Base-by-base conservation (phyloP, 2,888 invertebrate genomes). In the Mimumesa dahlbomi region DNA sequence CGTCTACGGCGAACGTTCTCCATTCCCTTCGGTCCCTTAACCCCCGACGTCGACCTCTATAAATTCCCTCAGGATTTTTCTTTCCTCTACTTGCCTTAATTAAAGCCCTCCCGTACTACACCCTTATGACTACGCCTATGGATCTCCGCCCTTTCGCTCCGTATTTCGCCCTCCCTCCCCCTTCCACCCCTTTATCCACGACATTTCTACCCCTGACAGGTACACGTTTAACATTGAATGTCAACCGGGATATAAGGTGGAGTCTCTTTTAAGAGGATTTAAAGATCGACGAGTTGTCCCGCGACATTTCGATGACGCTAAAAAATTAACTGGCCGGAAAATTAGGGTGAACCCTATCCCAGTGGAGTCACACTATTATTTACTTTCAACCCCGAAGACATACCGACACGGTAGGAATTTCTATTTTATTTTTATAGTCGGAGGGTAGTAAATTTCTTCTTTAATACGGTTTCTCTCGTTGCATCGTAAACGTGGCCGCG, bases 11-110 rank as follows among this genome's bases (percentile, higher is more conserved):
- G 62, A 48, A 43, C 57, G 74, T 75, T 77, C 76, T 83, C 80
- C 80, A 69, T 71, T 79, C 81, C 81, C 71, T 70, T 75, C 77
- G 68, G 77, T 63, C 71, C 77, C 79, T 73, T 75, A 68, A 75
- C 64, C 65, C 73, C 71, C 67, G 58, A 36, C 63, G 43, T 75
- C 78, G 84, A 87, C 88, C 88, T 87, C 87, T 87, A 88, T 88
- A 87, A 88, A 88, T 88, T 88, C 87, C 85, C 88, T 81, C 79
- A 84, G 82, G 87, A 87, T 88, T 88, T 88, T 88, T 88, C 88
- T 87, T 88, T 87, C 83, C 87, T 88, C 83, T 84, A 86, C 88
- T 88, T 86, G 87, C 87, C 87, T 88, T 88, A 88, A 88, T 88
- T 88, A 88, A 88, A 88, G 86, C 86, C 84, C 82, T 84, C 85